Base-by-base conservation (phyloP, 2,797 vertebrate genomes). In the Eremophila alpestris region DNA sequence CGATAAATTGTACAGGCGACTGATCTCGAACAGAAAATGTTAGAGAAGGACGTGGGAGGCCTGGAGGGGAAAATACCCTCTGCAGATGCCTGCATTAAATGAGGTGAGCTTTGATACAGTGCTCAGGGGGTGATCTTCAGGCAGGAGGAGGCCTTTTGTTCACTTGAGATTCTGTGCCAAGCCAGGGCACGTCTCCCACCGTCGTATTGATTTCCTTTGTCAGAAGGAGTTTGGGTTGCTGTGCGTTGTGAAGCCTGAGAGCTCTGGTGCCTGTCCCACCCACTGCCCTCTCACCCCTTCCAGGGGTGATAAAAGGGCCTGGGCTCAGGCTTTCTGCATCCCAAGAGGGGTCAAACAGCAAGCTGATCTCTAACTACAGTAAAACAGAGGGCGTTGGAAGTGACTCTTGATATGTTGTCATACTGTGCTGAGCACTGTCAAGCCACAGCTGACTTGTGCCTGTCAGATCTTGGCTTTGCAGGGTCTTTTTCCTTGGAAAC, bases 1-100 rank as follows among this genome's bases (percentile, higher is more conserved):
- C 56, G 1, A 94, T 96, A 97, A 95, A 97, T 97, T 91, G 85
- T 93, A 59, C 80, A 74, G 94, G 55, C 92, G 74, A 56, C 94
- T 77, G 90, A 90, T 95, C 87, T 94, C 86, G 8, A 95, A 43
- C 96, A 97, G 93, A 54, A 93, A 91, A 95, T 95, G 95, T 95
- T 96, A 94, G 79, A 95, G 94, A 94, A 96, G 96, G 96, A 94
- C 94, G 3, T 30, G 49, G 86, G 67, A 68, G 56, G 75, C 54
- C 27, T 85, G 58, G 40, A 80, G 93, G 81, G 94, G 60, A 94
- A 96, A 86, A 73, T n/a, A 70, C 77, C 91, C 88, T 93, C 89
- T 95, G 91, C 90, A 95, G 90, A 93, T 89, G 91, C 89, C 83
- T 80, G 69, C 92, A 58, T 91, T 91, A 87, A 96, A 84, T 84